Conservation (phyloP, 2,113 vertebrate species). For the Egretta garzetta region DNA sequence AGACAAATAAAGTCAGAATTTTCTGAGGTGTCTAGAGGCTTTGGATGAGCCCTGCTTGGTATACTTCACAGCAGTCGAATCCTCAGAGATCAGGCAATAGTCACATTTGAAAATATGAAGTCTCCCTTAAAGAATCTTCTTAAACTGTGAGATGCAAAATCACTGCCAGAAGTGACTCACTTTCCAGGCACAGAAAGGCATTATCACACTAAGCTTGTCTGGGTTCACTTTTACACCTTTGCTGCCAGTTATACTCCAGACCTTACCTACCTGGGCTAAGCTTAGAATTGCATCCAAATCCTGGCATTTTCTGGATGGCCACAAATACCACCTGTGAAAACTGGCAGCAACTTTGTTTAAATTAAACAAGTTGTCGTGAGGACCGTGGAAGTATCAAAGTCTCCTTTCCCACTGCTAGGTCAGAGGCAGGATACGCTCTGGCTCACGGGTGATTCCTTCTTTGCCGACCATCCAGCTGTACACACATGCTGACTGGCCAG, state of each 20-base stretch:
- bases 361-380: neutral
- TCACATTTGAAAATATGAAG: neutral
- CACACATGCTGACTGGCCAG: neutral
- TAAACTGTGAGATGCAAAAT: neutral
- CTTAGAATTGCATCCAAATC: neutral
- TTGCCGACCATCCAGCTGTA: neutral
- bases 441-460: neutral
- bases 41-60: neutral
- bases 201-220: neutral
- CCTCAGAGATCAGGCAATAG: neutral
- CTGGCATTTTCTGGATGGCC: neutral
- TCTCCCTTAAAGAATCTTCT: neutral
- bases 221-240: neutral
- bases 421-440: neutral
- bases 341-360: neutral
- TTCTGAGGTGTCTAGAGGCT: neutral
- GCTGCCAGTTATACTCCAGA: neutral
- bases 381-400: neutral
- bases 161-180: neutral
- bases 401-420: neutral
- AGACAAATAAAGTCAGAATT: neutral
- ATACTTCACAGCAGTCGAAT: neutral
- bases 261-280: neutral
- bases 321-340: neutral
- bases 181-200: neutral